Conservation (phyloP, 2,113 vertebrate species). For the Pedetes capensis region DNA sequence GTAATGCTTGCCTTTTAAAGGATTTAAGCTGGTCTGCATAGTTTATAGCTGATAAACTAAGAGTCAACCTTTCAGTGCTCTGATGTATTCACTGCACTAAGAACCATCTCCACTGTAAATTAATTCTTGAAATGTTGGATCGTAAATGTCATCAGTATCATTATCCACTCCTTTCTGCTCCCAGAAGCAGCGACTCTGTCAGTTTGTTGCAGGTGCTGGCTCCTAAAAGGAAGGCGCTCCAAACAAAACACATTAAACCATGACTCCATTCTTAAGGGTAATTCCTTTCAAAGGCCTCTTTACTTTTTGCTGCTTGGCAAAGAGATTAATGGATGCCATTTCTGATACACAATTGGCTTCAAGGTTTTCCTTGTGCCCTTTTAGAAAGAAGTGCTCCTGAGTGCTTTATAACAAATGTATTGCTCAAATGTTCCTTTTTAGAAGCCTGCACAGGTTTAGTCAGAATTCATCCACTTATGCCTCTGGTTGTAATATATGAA, state of each 20-base stretch:
- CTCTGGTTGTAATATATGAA: neutral
- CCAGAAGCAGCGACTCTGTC: constrained; percentile 48
- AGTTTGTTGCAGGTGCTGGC: constrained; percentile 52
- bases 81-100: constrained; percentile 68
- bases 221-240: constrained; percentile 53
- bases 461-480: neutral
- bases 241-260: constrained; percentile 70
- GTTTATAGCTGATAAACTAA: constrained; percentile 68
- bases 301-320: constrained; percentile 31
- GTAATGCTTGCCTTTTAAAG: constrained; percentile 35
- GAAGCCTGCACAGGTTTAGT: neutral
- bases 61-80: constrained; percentile 44
- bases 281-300: constrained; percentile 50
- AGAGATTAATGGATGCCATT: constrained; percentile 68
- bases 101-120: constrained; percentile 75
- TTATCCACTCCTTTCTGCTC: constrained; percentile 29
- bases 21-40: constrained; percentile 26
- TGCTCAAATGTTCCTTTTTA: constrained; percentile 23
- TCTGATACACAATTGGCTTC: constrained; percentile 50
- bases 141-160: constrained; percentile 68
- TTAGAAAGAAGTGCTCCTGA: constrained; percentile 1
- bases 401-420: constrained; percentile 44
- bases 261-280: constrained; percentile 56
- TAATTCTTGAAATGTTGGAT: constrained; percentile 67
- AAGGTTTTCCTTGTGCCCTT: neutral